Evolutionary conservation across 2,888 invertebrate genomes (phyloP).

Genomic region (Euspilapteryx auroguttella): DNA sequence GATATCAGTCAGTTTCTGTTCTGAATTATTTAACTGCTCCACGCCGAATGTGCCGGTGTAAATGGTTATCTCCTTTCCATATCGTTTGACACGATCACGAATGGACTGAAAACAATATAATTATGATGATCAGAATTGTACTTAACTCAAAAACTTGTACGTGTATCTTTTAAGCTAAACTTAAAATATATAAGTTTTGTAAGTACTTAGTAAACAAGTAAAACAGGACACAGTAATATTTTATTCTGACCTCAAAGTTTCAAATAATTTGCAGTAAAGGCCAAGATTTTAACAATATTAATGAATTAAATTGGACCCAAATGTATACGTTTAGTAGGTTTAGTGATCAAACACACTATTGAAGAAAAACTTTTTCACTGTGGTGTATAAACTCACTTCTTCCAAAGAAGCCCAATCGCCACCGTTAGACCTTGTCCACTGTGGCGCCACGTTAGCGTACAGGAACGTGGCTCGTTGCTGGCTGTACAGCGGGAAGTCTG

Average conservation of each 20-base stretch:
- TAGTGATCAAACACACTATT: too few species aligned
- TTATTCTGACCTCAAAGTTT: too few species aligned
- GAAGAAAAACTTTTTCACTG: too few species aligned
- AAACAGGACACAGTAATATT: too few species aligned
- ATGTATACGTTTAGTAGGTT: too few species aligned
- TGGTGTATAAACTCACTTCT: too few species aligned
- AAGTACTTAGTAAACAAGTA: too few species aligned
- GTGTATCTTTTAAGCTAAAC: not conserved
- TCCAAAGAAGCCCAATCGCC: constrained; percentile 48
- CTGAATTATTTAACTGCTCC: constrained; percentile 15
- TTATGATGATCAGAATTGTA: not conserved
- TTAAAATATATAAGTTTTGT: too few species aligned
- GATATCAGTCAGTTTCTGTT: constrained; percentile 12
- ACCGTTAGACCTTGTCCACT: constrained; percentile 34
- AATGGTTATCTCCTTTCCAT: constrained; percentile 15
- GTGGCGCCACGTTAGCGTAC: constrained; percentile 37
- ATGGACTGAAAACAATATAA: constrained; percentile 20
- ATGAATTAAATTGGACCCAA: too few species aligned
- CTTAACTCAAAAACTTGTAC: not conserved
- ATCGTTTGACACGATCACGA: constrained; percentile 19
- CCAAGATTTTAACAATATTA: too few species aligned
- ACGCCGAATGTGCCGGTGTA: constrained; percentile 32
- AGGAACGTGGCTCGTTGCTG: constrained; percentile 31
- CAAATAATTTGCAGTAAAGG: too few species aligned
- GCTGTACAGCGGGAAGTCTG: constrained; percentile 25